Percentiles rank a stretch among this genome's conserved stretches.
phyloP scores from a whole-genome alignment of 2,888 invertebrate genomes.

The Conchocele bisecta region DNA sequence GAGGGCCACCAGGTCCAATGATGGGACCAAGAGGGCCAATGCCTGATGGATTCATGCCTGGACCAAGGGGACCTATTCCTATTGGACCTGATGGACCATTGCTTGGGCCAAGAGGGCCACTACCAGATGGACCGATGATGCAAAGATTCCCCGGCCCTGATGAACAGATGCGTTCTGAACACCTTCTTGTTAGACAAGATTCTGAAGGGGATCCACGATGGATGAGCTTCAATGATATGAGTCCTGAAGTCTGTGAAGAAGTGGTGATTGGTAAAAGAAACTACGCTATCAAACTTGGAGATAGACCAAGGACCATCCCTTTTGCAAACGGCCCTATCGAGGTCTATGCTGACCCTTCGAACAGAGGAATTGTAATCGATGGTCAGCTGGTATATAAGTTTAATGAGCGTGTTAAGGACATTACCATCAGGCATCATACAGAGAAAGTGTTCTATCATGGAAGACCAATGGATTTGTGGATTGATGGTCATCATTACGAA shows the following conservation, averaged over 20 bases:
- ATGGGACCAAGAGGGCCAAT: background rate
- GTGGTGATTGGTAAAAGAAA: constrained; percentile 77
- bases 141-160: background rate
- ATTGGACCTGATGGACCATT: background rate
- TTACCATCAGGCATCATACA: constrained; percentile 60
- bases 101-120: background rate
- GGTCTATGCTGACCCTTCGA: constrained; percentile 70
- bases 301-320: constrained; percentile 56
- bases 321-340: constrained; percentile 53
- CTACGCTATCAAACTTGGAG: constrained; percentile 73
- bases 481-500: constrained; percentile 78
- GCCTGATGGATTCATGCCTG: background rate
- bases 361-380: constrained; percentile 74
- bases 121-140: background rate
- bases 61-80: background rate
- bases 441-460: constrained; percentile 77
- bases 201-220: constrained; percentile 67
- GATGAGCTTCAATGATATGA: constrained; percentile 66
- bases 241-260: constrained; percentile 71
- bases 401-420: constrained; percentile 75
- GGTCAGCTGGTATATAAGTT: constrained; percentile 74
- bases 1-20: background rate
- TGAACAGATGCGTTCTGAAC: background rate
- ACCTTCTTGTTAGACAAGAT: too few species aligned
- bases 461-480: constrained; percentile 75